Percentiles rank a stretch among this genome's conserved stretches.
phyloP scores from a whole-genome alignment of 1,140 invertebrate genomes.

The Drosophila sucinea region DNA sequence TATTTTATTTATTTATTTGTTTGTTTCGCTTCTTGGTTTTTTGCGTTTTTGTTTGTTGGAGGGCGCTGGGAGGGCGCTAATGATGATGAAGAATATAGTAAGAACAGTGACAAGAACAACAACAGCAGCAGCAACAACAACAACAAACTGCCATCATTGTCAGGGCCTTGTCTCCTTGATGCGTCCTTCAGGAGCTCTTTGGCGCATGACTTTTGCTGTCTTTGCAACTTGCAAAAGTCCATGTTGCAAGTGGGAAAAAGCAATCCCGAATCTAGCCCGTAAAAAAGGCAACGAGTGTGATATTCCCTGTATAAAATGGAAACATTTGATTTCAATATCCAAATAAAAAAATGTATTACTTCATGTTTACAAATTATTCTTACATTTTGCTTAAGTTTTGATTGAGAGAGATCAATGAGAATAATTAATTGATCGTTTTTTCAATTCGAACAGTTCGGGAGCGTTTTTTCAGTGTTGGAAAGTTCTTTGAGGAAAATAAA shows the following conservation, averaged over 20 bases:
- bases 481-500: too few species aligned
- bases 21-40: conserved; percentile 14
- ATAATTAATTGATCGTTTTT: too few species aligned
- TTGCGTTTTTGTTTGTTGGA: conserved; percentile 7
- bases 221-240: conserved; percentile 68
- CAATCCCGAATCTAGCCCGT: neutral
- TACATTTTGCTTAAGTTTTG: too few species aligned
- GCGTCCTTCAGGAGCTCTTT: conserved; percentile 77
- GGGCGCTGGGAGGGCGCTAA: conserved; percentile 51
- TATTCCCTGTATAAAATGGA: neutral
- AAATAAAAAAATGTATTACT: too few species aligned
- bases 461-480: too few species aligned
- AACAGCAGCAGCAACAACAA: conserved; percentile 25
- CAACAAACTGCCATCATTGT: conserved; percentile 50
- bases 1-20: conserved; percentile 19
- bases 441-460: too few species aligned
- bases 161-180: conserved; percentile 68
- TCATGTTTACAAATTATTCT: too few species aligned
- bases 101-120: conserved; percentile 18
- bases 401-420: too few species aligned
- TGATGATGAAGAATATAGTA: conserved; percentile 62
- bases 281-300: neutral
- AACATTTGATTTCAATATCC: too few species aligned
- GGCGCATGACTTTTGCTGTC: conserved; percentile 79
- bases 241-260: conserved; percentile 39